These are phyloP conservation scores for Hyperopisus bebe DNA, from an alignment of 2,113 vertebrate species.

Conservation along the genomic window DNA sequence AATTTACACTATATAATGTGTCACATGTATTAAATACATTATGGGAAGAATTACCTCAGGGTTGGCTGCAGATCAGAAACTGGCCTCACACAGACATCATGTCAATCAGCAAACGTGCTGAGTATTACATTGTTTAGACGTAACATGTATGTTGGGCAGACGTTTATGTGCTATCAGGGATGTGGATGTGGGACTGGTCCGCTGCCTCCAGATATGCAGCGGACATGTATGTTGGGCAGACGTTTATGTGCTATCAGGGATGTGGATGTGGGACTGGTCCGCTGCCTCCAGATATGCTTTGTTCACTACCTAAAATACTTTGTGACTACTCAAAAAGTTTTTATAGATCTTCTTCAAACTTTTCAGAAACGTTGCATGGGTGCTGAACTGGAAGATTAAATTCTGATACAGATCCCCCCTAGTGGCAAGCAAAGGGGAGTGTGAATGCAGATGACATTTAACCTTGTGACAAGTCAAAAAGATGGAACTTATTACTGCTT, in stretches of 20 bases:
- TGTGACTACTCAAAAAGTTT: too few species aligned
- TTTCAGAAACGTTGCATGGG: not conserved
- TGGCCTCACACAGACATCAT: not conserved
- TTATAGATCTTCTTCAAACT: not conserved
- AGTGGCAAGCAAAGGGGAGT: not conserved
- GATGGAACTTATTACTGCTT: not conserved
- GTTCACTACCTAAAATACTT: not conserved
- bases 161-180: not conserved
- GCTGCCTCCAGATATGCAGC: too few species aligned
- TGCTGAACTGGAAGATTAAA: not conserved
- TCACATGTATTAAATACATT: not conserved
- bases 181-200: not conserved
- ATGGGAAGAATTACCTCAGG: not conserved
- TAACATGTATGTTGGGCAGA: not conserved
- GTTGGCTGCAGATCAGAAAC: not conserved
- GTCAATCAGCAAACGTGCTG: not conserved
- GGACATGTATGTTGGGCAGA: not conserved
- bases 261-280: not conserved
- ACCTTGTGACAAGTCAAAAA: not conserved
- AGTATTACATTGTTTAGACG: not conserved
- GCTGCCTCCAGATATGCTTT: too few species aligned
- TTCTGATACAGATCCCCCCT: not conserved
- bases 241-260: not conserved
- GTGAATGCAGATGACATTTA: not conserved
- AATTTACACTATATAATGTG: not conserved